Percentiles rank a stretch among this genome's conserved stretches.
Conservation (phyloP, 1,140 invertebrate species). For the Diorhabda carinulata region DNA sequence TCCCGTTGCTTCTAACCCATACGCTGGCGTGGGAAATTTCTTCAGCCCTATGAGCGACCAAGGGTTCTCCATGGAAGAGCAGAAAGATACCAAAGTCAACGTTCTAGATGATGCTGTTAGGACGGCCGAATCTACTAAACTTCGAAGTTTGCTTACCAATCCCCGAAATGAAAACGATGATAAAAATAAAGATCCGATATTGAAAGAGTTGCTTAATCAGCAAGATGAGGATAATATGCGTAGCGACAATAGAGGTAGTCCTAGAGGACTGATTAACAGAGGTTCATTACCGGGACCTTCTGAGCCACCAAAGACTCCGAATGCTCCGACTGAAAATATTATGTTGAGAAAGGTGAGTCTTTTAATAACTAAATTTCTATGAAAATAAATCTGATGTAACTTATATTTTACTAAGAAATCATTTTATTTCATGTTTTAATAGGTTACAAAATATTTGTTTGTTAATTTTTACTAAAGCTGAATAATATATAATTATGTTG, state of each 20-base stretch:
- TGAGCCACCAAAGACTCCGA: constrained; percentile 46
- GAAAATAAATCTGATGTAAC: too few species aligned
- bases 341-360: constrained; percentile 69
- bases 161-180: constrained; percentile 46
- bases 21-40: constrained; percentile 48
- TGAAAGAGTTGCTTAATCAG: constrained; percentile 76
- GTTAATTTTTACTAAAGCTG: too few species aligned
- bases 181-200: constrained; percentile 57
- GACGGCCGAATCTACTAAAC: constrained; percentile 33
- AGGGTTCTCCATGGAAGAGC: constrained; percentile 37
- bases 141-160: constrained; percentile 41
- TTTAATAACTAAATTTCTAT: too few species aligned
- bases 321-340: constrained; percentile 55
- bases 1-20: constrained; percentile 49
- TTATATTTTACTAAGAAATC: too few species aligned
- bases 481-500: too few species aligned
- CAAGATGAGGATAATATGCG: constrained; percentile 68
- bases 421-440: too few species aligned
- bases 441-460: too few species aligned
- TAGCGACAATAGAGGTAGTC: constrained; percentile 45
- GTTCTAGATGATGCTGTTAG: constrained; percentile 39
- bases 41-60: constrained; percentile 57
- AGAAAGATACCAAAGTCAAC: constrained; percentile 45
- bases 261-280: constrained; percentile 41
- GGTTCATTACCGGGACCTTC: constrained; percentile 34